Evolutionary conservation across 2,888 invertebrate genomes (phyloP), one percentile per base, ranked within the genome.

Genomic region (Adineta ricciae): DNA sequence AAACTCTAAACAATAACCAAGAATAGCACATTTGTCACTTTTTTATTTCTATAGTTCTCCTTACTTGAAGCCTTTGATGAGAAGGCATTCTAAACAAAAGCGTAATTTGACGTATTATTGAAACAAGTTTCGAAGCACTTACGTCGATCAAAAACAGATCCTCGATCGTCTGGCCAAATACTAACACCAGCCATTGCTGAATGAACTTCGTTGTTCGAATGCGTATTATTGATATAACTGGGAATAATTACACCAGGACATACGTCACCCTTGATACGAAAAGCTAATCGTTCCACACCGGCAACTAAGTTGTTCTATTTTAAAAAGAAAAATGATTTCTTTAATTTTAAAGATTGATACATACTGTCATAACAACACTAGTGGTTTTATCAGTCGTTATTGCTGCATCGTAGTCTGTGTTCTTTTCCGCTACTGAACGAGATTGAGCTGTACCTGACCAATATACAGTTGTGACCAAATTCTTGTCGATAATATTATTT

Each of bases 371-470:
- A 14, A 85, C 38, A 1, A 50, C 82, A 19, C 78, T 83, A 32
- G 72, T 41, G 8, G 84, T 73, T 27, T 64, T 64, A 27, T 50
- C 32, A 41, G 83, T 50, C 78, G 78, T 50, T 19, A 89, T 87
- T 2, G 86, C 87, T n/a, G 87, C 88, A 21, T 88, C 87, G 84
- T 87, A 88, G 11, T 88, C 86, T 0, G 87, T 84, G 84, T 88
- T 88, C 16, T 87, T 85, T 0, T 84, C 32, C 85, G 89, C 89
- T 46, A 46, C 46, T 2, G 52, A 49, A 27, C 88, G 84, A 50
- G 88, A 87, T n/a, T 88, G 87, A 86, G 88, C 89, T 3, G 88
- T 83, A 2, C 88, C 88, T 1, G 88, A 87, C 87, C 87, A 88
- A 8, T 88, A 84, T 82, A 87, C 87, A 64, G 88, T 83, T 0